Conservation (phyloP, 2,113 vertebrate genomes). For the Aix galericulata region DNA sequence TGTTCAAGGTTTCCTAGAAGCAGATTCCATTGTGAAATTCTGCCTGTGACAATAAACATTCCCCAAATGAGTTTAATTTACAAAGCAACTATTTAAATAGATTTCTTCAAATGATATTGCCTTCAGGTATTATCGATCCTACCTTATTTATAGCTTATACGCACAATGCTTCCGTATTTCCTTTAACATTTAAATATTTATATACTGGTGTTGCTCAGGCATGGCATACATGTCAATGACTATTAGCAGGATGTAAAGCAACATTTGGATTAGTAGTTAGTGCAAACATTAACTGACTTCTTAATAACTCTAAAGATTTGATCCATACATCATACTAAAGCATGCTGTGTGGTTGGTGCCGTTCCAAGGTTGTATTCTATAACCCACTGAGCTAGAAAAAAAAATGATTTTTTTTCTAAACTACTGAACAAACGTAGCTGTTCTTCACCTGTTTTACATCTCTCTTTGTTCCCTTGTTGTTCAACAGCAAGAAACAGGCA, state of each 20-base stretch:
- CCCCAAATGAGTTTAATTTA: neutral
- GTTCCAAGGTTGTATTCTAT: neutral
- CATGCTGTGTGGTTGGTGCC: neutral
- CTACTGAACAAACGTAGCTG: neutral
- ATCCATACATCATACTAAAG: neutral
- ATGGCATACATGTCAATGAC: neutral
- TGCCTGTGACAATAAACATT: neutral
- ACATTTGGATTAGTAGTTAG: neutral
- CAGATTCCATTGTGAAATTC: neutral
- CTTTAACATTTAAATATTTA: neutral
- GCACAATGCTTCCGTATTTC: neutral
- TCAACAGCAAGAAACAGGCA: neutral
- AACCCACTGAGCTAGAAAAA: neutral
- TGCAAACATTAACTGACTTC: neutral
- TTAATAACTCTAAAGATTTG: neutral
- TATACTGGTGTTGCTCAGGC: neutral
- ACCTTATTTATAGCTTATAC: neutral
- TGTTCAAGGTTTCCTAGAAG: neutral
- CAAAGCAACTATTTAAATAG: neutral
- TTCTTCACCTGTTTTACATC: neutral
- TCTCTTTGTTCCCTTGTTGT: neutral
- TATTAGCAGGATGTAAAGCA: neutral
- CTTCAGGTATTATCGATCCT: neutral
- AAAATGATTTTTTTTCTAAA: too few species aligned
- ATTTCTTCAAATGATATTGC: neutral